phyloP scores from a whole-genome alignment of 2,113 vertebrate species.

The Micronycteris hirsuta region DNA sequence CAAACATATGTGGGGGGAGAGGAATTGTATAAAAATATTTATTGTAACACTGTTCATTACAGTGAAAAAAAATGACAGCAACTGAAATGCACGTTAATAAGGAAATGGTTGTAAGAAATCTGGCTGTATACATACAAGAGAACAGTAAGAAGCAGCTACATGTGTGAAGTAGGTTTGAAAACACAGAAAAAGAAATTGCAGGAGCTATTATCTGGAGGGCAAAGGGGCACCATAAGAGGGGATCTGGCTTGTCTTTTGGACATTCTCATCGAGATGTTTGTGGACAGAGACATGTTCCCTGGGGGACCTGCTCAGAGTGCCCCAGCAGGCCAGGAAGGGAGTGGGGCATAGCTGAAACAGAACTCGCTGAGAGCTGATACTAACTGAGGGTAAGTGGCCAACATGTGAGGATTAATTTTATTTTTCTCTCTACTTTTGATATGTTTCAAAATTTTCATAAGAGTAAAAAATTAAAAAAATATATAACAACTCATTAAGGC shows the following conservation, averaged over 20 bases:
- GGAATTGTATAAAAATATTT: background rate
- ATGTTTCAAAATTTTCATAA: background rate
- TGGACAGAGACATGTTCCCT: background rate
- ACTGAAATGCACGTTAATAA: background rate
- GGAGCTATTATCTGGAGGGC: background rate
- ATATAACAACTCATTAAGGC: background rate
- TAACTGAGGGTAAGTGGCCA: background rate
- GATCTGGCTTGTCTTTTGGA: background rate
- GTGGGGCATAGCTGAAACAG: accelerated
- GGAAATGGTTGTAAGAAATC: background rate
- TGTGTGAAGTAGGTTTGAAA: background rate
- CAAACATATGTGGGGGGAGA: background rate
- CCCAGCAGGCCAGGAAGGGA: no score
- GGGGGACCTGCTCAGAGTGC: no score
- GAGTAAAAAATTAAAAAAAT: slow-evolving; percentile 1
- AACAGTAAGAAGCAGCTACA: background rate
- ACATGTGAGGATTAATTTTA: background rate
- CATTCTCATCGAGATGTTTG: background rate
- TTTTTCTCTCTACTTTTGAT: background rate
- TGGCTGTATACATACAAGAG: background rate
- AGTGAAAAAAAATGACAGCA: background rate
- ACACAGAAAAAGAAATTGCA: background rate
- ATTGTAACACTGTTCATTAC: background rate
- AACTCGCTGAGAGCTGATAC: background rate
- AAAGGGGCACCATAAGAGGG: background rate